Base-by-base conservation (phyloP, 2,113 vertebrate genomes). In the Otus sunia region DNA sequence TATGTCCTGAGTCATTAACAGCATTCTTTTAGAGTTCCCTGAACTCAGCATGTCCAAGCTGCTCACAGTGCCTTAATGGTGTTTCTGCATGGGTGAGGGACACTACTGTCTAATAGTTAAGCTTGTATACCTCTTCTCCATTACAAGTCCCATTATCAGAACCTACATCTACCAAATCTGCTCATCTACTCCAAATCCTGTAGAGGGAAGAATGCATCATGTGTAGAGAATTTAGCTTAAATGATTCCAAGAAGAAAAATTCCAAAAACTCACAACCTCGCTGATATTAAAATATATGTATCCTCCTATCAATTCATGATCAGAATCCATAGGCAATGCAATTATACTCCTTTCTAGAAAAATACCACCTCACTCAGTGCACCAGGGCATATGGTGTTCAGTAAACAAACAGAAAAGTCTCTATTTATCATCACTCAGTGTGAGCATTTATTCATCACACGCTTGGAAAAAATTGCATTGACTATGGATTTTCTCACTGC, bases 11-110 rank as follows among this genome's bases (percentile, higher is more conserved):
- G 23, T 56, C 53, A 66, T 15, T 32, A 71, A 52, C 5, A 43
- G 32, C 12, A 39, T 3, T 5, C 29, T 75, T 43, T 11, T 25
- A 20, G 11, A 91, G 68, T 78, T 89, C 29, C 63, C n/a, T 53
- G 21, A 87, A 67, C 20, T 50, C 26, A 11, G 1, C 3, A 5
- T 41, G 36, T 18, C 20, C 1, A 0, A n/a, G 11, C 20, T 49
- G 30, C 22, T 32, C 60, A 69, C 8, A 60, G 25, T 12, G 26
- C 13, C 52, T 68, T 41, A 47, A 39, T 6, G 10, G 15, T 58
- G 11, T 60, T 90, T 76, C 66, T 59, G 21, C 34, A 53, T 0
- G 3, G 43, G 17, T 6, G 9, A 78, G 9, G 15, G 62, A 67
- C 25, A 41, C 5, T 49, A 23, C 36, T 82, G 62, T 17, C 22